These are phyloP conservation scores for Trichogramma evanescens DNA, from an alignment of 2,888 invertebrate species.

Conservation along the genomic window DNA sequence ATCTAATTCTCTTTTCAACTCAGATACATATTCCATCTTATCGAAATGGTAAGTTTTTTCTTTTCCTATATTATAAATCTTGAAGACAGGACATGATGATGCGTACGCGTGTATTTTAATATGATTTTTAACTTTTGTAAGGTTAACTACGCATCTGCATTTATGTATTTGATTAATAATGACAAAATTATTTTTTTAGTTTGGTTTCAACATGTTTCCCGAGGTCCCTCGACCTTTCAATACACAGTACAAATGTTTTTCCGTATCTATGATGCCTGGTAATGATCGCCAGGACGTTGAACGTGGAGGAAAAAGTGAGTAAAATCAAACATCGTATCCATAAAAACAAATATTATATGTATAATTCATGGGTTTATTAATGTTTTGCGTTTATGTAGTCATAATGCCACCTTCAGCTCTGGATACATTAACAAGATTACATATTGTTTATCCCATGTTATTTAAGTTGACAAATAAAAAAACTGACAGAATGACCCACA, in stretches of 20 bases:
- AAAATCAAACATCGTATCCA: not conserved
- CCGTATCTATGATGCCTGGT: conserved; percentile 91
- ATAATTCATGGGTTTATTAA: not conserved
- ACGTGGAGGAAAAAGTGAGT: conserved; percentile 89
- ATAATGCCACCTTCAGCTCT: conserved; percentile 97
- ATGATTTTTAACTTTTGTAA: too few relatives aligned
- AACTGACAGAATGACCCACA: conserved; percentile 80
- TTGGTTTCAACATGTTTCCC: conserved; percentile 83
- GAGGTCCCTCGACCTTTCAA: conserved; percentile 75
- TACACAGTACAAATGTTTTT: conserved; percentile 82
- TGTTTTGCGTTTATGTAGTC: conserved; percentile 55
- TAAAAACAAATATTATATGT: not conserved
- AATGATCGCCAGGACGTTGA: conserved; percentile 92
- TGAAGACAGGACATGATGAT: too few relatives aligned
- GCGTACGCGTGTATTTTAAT: too few relatives aligned
- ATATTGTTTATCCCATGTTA: conserved; percentile 97
- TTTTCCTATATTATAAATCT: too few relatives aligned
- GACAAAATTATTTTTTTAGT: conserved; percentile 58
- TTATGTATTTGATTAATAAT: too few relatives aligned
- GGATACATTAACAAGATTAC: conserved; percentile 83
- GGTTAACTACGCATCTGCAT: too few relatives aligned
- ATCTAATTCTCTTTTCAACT: too few relatives aligned
- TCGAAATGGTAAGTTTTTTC: too few relatives aligned
- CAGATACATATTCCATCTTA: too few relatives aligned
- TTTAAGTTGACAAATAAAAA: conserved; percentile 89